Evolutionary conservation across 2,113 vertebrate genomes (phyloP).

Genomic region (Pygoscelis adeliae): DNA sequence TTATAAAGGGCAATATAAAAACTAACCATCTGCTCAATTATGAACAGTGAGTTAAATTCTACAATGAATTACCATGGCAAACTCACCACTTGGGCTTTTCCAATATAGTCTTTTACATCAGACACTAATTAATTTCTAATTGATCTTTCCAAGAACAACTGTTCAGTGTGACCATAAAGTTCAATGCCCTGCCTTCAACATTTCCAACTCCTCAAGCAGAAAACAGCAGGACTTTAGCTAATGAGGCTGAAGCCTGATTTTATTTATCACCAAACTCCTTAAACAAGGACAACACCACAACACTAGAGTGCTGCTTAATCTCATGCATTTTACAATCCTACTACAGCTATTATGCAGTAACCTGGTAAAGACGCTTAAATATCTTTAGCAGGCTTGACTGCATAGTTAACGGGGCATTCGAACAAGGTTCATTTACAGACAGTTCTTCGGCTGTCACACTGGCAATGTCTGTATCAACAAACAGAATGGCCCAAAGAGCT

Average conservation of each 20-base stretch:
- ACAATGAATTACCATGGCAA: background rate
- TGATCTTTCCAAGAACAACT: background rate
- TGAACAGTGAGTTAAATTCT: background rate
- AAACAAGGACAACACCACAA: background rate
- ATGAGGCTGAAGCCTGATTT: background rate
- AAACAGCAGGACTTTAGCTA: background rate
- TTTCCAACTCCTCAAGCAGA: background rate
- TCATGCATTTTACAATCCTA: background rate
- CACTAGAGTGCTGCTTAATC: background rate
- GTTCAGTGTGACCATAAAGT: background rate
- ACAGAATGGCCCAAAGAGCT: background rate
- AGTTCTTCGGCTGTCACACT: background rate
- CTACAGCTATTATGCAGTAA: background rate
- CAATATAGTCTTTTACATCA: background rate
- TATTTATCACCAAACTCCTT: background rate
- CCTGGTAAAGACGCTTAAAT: background rate
- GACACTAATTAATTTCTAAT: slow-evolving; percentile 1
- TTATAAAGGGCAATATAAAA: background rate
- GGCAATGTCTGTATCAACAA: background rate
- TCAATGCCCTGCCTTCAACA: background rate
- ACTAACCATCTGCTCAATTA: background rate
- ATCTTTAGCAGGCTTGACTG: background rate
- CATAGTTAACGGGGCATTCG: fast-evolving
- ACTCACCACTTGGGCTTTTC: background rate
- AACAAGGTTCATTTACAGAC: background rate